Base-by-base conservation (phyloP, 2,113 vertebrate genomes). In the Sceloporus tristichus region DNA sequence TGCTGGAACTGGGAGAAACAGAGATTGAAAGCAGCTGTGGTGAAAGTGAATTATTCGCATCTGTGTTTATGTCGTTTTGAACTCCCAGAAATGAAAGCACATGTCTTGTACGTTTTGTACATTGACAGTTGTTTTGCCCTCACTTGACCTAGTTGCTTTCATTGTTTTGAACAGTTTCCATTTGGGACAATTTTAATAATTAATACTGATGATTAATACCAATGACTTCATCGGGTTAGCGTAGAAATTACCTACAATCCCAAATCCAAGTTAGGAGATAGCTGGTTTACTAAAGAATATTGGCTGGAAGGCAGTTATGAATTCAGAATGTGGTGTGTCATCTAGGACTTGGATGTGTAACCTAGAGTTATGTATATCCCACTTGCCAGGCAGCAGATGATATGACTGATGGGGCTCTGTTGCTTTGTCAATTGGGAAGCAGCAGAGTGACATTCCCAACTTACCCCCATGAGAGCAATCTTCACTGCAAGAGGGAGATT, bases 61-160 rank as follows among this genome's bases (percentile, higher is more conserved):
- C 18, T 91, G 70, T 92, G 40, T 92, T 95, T 94, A 91, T 75
- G 70, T 87, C 74, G 48, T 91, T 89, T 53, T 11, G 89, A 78
- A 34, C 21, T 90, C 90, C 82, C 29, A 89, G 34, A 92, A 92
- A 94, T 21, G 53, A 92, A 82, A 93, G 73, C 85, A 92, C 38
- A 70, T 56, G 54, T 68, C 90, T 85, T 81, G 54, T 73, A 80
- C 2, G 38, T 84, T 62, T 89, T 93, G 85, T 40, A 85, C 34
- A 92, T 85, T 95, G 56, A 18, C 86, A 93, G 86, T 4, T 88
- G 56, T 0, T 92, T 76, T 88, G 71, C 9, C 71, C 48, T 92
- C 38, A 86, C 0, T 53, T 92, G 53, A 87, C 71, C 91, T 83
- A 90, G 86, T 66, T 75, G 18, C 4, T 21, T 83, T 84, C 0